A percentile compares a stretch with the other conserved stretches of the same genome.
Conservation (phyloP, 2,797 vertebrate genomes). For the Clangula hyemalis region DNA sequence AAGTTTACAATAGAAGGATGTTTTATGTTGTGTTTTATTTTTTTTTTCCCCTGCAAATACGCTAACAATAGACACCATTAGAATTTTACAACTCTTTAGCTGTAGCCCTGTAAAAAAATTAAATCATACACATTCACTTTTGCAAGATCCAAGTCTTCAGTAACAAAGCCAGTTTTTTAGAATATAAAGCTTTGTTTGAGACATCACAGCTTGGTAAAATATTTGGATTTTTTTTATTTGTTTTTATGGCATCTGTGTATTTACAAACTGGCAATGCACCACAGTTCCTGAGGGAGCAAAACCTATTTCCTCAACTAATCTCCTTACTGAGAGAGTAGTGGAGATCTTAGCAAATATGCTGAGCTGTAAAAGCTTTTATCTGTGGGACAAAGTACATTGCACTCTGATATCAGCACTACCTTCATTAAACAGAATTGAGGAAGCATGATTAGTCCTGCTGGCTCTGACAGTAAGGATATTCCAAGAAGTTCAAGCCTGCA, state of each 20-base stretch:
- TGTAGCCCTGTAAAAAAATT: neutral
- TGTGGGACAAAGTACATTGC: neutral
- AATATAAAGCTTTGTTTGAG: neutral
- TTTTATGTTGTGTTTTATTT: neutral
- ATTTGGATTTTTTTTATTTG: neutral
- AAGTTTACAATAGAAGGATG: neutral
- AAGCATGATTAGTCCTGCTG: neutral
- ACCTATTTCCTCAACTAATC: conserved; percentile 33
- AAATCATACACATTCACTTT: neutral
- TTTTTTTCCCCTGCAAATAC: neutral
- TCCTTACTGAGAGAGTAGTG: neutral
- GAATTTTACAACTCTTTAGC: neutral
- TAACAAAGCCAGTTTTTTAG: neutral
- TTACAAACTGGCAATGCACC: neutral
- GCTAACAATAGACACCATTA: neutral
- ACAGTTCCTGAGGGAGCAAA: conserved; percentile 1
- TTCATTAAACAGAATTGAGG: neutral
- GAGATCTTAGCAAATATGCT: neutral
- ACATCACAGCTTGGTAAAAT: conserved; percentile 2
- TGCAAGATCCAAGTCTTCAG: neutral
- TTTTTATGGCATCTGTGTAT: neutral
- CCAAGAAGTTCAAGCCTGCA: neutral
- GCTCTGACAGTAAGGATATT: neutral
- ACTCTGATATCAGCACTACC: neutral
- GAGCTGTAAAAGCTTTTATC: conserved; percentile 13